phyloP scores from a whole-genome alignment of 2,888 invertebrate genomes.

The Limenitis arthemis region DNA sequence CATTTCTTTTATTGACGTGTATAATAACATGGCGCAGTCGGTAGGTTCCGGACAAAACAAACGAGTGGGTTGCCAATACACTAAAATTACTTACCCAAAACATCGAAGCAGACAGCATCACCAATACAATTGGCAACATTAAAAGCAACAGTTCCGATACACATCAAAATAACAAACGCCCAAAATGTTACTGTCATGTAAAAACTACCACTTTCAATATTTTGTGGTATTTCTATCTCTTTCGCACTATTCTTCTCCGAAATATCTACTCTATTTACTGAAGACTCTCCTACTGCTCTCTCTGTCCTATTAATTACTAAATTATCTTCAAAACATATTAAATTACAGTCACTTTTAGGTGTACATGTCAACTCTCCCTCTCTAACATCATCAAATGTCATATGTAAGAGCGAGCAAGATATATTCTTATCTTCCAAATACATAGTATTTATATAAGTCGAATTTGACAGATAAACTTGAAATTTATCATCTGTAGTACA shows the following conservation, averaged over 20 bases:
- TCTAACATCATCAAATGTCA: conserved; percentile 40
- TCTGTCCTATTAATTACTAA: conserved; percentile 24
- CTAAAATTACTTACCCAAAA: conserved; percentile 74
- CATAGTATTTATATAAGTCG: conserved; percentile 43
- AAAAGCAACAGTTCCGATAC: conserved; percentile 83
- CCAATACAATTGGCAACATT: conserved; percentile 90
- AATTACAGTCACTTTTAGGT: conserved; percentile 43
- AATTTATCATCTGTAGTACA: conserved; percentile 38
- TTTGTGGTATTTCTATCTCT: conserved; percentile 16
- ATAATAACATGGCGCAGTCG: too few relatives aligned
- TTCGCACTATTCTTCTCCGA: conserved; percentile 24
- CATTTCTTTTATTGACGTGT: too few relatives aligned
- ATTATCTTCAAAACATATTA: conserved; percentile 47
- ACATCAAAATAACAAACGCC: conserved; percentile 80
- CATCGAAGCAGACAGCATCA: conserved; percentile 92
- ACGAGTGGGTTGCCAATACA: not conserved
- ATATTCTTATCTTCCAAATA: conserved; percentile 42
- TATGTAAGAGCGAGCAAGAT: conserved; percentile 47
- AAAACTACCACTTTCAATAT: conserved; percentile 38
- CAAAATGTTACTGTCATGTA: conserved; percentile 78
- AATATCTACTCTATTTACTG: conserved; percentile 16
- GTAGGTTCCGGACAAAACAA: too few relatives aligned
- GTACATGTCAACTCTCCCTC: conserved; percentile 41
- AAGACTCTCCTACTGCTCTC: conserved; percentile 23
- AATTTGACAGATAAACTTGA: conserved; percentile 46